Evolutionary conservation across 2,113 vertebrate species (phyloP), one percentile per base, ranked within the genome.

Genomic region (Trematocara variabile): DNA sequence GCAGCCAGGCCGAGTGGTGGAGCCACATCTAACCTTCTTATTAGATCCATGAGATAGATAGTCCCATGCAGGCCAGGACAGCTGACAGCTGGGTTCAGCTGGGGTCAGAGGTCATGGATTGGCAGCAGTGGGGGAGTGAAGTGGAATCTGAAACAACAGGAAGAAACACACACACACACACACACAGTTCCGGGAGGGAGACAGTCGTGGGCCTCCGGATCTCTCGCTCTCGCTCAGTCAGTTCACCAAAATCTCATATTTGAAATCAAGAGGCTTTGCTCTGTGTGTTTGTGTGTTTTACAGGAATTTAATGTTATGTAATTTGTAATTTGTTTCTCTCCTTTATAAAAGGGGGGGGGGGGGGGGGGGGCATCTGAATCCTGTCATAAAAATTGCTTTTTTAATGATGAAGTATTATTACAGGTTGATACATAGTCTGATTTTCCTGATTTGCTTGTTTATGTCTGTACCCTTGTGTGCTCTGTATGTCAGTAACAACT

Each of bases 131-230:
- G 95, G 95, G 95, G 95, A 93, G 94, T 90, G 89, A 92, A 86
- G 95, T 63, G 93, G 94, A 95, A 96, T 96, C 93, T 95, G 92
- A 94, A 95, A 96, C 95, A 96, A 96, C 95, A 96, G 95, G 95
- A 96, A 96, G 94, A 94, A 85, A 78, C 79, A 73, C 60, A 80
- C 77, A 63, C 60, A 80, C 77, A 63, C n/a, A n/a, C 89, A 63
- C 84, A 87, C 53, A 82, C 68, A 86, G 84, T 79, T 93, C 90
- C 58, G 70, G 85, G 82, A 73, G 80, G 80, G 89, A 82, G 86
- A 53, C 8, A 7, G 87, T 41, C 14, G 8, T 37, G 73, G 89
- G 82, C 90, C 85, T 88, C 91, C 37, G 56, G 86, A 87, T 84
- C 20, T 46, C 46, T 53, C 39, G 48, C 18, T 50, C 33, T 50